A percentile compares a stretch with the other conserved stretches of the same genome.
Evolutionary conservation across 1,140 invertebrate species (phyloP).

Genomic region (Bombus terrestris): DNA sequence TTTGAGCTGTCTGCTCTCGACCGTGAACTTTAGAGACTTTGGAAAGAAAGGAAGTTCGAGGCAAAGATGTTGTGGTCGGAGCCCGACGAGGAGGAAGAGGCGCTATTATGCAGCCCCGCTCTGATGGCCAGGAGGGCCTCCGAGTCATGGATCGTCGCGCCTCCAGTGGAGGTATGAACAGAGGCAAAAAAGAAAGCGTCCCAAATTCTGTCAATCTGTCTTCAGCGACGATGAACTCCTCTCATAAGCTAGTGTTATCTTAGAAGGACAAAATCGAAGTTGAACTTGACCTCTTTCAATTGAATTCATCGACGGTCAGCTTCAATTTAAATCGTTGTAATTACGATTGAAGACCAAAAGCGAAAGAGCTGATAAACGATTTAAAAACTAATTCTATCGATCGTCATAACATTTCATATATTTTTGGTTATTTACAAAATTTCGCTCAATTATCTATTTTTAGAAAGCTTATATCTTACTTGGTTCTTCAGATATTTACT

Average conservation of each 20-base stretch:
- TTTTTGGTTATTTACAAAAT: neutral
- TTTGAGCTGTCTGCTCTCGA: neutral
- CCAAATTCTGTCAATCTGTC: neutral
- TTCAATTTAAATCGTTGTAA: neutral
- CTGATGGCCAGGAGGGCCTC: constrained; percentile 91
- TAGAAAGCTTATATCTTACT: too few relatives aligned
- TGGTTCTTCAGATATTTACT: too few relatives aligned
- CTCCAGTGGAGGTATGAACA: constrained; percentile 89
- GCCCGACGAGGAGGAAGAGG: constrained; percentile 90
- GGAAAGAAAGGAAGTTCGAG: neutral
- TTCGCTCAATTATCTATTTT: too few relatives aligned
- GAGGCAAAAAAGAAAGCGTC: neutral
- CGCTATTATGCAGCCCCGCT: constrained; percentile 92
- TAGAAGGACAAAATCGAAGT: neutral
- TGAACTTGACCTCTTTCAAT: neutral
- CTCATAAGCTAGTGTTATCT: neutral
- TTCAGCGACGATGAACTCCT: neutral
- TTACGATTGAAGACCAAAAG: neutral
- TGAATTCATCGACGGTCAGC: neutral
- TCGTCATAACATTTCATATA: neutral
- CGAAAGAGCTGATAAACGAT: too few relatives aligned
- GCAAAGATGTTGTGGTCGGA: constrained; percentile 87
- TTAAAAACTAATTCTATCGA: neutral
- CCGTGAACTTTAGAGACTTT: neutral
- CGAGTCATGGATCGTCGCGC: constrained; percentile 93